A percentile compares a stretch with the other conserved stretches of the same genome.
Evolutionary conservation across 2,888 invertebrate species (phyloP).

Genomic region (Crematogaster levior): DNA sequence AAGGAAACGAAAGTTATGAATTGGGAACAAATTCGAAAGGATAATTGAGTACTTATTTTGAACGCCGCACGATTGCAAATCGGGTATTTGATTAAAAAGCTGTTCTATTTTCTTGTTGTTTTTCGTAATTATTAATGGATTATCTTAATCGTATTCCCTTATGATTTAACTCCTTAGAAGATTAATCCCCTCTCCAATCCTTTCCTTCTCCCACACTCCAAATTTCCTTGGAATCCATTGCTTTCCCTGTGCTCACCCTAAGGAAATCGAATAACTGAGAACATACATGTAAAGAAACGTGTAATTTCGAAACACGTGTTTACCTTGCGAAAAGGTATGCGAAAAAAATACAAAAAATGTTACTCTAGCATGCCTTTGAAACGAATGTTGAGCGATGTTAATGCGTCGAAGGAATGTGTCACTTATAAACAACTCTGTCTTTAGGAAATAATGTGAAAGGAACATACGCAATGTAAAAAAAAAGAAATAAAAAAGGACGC

Average conservation of each 20-base stretch:
- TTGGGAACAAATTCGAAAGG: conserved; percentile 24
- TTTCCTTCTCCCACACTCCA: conserved; percentile 34
- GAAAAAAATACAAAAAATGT: conserved; percentile 65
- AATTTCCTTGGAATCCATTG: conserved; percentile 63
- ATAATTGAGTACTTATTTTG: conserved; percentile 57
- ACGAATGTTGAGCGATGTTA: conserved; percentile 56
- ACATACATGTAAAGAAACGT: conserved; percentile 76
- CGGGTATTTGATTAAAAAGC: conserved; percentile 71
- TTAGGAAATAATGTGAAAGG: conserved; percentile 29
- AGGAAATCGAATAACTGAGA: conserved; percentile 68
- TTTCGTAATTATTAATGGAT: conserved; percentile 83
- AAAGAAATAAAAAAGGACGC: conserved; percentile 51
- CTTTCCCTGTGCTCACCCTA: conserved; percentile 71
- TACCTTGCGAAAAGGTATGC: conserved; percentile 65
- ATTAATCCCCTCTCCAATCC: conserved; percentile 69
- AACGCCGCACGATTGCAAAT: conserved; percentile 61
- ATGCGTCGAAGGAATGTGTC: conserved; percentile 54
- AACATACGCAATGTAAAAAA: conserved; percentile 37
- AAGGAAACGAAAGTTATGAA: conserved; percentile 21
- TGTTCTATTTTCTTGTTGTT: conserved; percentile 83
- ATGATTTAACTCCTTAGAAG: conserved; percentile 83
- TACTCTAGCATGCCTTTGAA: conserved; percentile 61
- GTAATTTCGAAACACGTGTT: conserved; percentile 70
- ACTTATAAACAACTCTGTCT: conserved; percentile 44
- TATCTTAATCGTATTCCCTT: conserved; percentile 82